Percentiles rank a stretch among this genome's conserved stretches.
Evolutionary conservation across 2,797 vertebrate genomes (phyloP).

Genomic region (Serranus cabrilla): DNA sequence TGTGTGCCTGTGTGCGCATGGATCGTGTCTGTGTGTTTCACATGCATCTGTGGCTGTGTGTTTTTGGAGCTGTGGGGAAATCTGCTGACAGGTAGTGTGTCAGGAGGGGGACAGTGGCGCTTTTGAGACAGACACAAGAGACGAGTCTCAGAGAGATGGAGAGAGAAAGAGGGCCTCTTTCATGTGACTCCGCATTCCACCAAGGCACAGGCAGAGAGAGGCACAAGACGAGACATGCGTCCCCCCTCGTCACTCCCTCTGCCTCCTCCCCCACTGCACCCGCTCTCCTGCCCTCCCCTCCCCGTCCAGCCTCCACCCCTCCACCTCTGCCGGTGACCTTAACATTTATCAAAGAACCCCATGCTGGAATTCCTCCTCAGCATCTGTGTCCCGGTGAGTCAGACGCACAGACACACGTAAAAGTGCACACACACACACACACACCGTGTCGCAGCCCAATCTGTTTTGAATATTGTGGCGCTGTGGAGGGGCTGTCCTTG

Average conservation of each 20-base stretch:
- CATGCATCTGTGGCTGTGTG: conserved; percentile 48
- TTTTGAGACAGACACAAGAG: conserved; percentile 84
- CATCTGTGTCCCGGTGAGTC: conserved; percentile 88
- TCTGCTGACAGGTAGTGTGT: conserved; percentile 84
- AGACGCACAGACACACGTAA: conserved; percentile 84
- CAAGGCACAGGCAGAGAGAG: conserved; percentile 87
- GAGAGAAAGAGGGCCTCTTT: conserved; percentile 82
- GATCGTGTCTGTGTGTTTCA: conserved; percentile 41
- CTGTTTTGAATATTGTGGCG: conserved; percentile 95
- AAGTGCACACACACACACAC: conserved; percentile 84
- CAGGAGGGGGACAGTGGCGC: conserved; percentile 80
- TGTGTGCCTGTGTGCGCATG: background rate
- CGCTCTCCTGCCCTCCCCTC: conserved; percentile 44
- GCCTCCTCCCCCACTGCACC: conserved; percentile 49
- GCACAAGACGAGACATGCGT: conserved; percentile 90
- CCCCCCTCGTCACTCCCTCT: conserved; percentile 73
- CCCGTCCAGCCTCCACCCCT: conserved; percentile 59
- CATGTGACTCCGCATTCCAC: conserved; percentile 88
- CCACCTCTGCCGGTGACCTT: conserved; percentile 89
- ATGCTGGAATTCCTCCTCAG: conserved; percentile 92
- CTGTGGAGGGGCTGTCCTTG: conserved; percentile 90
- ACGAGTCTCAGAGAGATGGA: conserved; percentile 70
- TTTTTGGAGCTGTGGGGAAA: conserved; percentile 66
- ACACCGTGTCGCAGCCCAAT: conserved; percentile 89
- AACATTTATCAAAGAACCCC: conserved; percentile 92